These are phyloP conservation scores for Ictalurus punctatus DNA, from an alignment of 2,113 vertebrate species.

Conservation along the genomic window DNA sequence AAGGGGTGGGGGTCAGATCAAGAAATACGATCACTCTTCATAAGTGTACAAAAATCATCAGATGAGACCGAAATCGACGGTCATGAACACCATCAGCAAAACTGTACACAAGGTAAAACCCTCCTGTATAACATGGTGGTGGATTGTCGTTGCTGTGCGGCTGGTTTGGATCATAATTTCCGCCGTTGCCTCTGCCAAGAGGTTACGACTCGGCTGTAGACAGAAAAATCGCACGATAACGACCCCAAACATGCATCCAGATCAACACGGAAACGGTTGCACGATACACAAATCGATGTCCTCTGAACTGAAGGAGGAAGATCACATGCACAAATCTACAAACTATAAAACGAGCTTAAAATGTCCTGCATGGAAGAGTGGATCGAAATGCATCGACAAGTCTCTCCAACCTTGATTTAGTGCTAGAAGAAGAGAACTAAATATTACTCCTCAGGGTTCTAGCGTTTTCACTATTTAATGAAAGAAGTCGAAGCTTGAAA, in stretches of 20 bases:
- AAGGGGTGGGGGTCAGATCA: background rate
- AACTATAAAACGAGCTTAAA: no score
- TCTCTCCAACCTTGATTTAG: background rate
- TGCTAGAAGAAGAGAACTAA: background rate
- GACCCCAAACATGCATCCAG: background rate
- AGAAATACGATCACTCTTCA: background rate
- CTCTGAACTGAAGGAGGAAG: background rate
- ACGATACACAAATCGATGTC: background rate
- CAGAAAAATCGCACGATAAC: background rate
- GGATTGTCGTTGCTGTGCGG: background rate
- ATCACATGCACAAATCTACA: no score
- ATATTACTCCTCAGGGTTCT: background rate
- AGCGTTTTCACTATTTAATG: background rate
- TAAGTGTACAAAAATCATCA: background rate
- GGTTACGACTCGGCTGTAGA: background rate
- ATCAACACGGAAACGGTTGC: background rate
- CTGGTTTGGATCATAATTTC: background rate
- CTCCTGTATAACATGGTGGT: background rate
- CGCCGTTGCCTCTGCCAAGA: background rate
- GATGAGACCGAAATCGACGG: background rate
- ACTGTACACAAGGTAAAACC: background rate
- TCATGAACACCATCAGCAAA: background rate
- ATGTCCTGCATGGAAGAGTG: background rate
- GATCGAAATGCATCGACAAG: background rate
- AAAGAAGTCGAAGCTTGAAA: background rate